phyloP scores from a whole-genome alignment of 2,113 vertebrate species.

The Echinops telfairi region DNA sequence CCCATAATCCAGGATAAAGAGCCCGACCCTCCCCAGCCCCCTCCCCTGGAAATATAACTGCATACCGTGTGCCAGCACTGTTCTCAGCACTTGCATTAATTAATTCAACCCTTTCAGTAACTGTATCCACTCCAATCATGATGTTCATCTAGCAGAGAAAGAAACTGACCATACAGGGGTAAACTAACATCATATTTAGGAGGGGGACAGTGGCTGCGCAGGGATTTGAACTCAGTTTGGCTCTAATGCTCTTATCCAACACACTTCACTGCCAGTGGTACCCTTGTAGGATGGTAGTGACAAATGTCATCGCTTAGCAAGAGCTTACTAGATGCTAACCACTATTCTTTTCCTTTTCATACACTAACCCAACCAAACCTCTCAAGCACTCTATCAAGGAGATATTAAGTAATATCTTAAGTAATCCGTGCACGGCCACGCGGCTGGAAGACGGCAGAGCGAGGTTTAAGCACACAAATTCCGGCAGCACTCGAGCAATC shows the following conservation, averaged over 20 bases:
- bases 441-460: neutral
- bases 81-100: neutral
- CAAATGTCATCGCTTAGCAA: neutral
- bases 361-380: neutral
- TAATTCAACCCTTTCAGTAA: neutral
- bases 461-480: constrained; percentile 4
- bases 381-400: neutral
- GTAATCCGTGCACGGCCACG: neutral
- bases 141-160: neutral
- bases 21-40: too few species aligned
- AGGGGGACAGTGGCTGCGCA: neutral
- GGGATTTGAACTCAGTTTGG: neutral
- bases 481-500: neutral
- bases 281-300: neutral
- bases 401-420: neutral
- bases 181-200: neutral
- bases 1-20: too few species aligned
- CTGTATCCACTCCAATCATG: neutral
- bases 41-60: too few species aligned
- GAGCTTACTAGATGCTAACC: neutral
- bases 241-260: neutral
- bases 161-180: neutral
- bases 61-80: neutral
- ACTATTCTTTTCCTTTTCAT: neutral
- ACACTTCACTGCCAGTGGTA: neutral